These are phyloP conservation scores for Caenorhabditis sinica DNA, from an alignment of 2,888 invertebrate genomes.

Conservation along the genomic window DNA sequence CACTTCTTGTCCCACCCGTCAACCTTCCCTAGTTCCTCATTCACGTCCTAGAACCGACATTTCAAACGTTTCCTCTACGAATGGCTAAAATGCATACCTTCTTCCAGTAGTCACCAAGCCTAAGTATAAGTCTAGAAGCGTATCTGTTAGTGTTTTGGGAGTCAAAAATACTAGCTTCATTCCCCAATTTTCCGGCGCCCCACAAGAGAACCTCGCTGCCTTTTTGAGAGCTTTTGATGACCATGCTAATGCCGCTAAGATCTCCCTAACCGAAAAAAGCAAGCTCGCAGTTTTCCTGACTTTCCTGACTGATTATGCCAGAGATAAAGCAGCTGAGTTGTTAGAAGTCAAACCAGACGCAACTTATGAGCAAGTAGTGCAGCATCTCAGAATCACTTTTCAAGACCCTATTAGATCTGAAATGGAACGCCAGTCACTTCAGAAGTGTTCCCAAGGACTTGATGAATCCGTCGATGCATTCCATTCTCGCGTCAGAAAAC, in stretches of 20 bases:
- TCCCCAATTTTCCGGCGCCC: not conserved
- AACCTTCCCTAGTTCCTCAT: too few species aligned
- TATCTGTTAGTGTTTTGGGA: not conserved
- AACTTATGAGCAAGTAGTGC: not conserved
- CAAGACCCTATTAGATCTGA: constrained; percentile 25
- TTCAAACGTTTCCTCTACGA: too few species aligned
- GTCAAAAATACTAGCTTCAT: not conserved
- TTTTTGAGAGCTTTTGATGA: not conserved
- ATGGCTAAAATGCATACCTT: too few species aligned
- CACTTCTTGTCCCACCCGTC: too few species aligned
- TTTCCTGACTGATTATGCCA: constrained; percentile 11
- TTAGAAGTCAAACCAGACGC: not conserved
- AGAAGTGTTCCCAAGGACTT: not conserved
- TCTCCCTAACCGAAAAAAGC: not conserved
- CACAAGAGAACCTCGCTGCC: constrained; percentile 1
- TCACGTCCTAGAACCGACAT: too few species aligned
- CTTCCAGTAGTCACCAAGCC: too few species aligned
- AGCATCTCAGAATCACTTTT: not conserved
- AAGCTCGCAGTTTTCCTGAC: constrained; percentile 8
- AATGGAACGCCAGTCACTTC: constrained; percentile 14
- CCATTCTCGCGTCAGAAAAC: not conserved
- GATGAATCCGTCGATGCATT: not conserved
- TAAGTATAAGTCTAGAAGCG: too few species aligned
- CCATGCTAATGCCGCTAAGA: not conserved
- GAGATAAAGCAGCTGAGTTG: constrained; percentile 22